Base-by-base conservation (phyloP, 2,888 invertebrate species). In the Caenorhabditis sp. region DNA sequence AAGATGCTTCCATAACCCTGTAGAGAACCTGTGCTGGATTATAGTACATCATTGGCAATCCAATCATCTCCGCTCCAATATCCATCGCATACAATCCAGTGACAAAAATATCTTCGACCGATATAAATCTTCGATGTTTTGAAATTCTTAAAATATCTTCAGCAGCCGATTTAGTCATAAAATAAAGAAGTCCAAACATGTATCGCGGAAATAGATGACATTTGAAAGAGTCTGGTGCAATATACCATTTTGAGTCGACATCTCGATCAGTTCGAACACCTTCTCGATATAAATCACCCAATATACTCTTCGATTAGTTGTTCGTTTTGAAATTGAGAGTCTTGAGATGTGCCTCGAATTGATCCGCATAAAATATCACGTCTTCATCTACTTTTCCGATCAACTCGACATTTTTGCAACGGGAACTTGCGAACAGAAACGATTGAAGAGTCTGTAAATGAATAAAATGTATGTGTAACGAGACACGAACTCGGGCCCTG, bases 341-440 rank as follows among this genome's bases (percentile, higher is more conserved):
- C 3, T 10, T 10, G 14, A 43, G 17, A 43, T 12, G 43, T 10
- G 6, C 17, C 14, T 10, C 43, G 14, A 55, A 26, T 26, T 55
- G 55, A 55, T 55, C 55, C 14, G 55, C 23, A 4, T 26, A 55
- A 14, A 55, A 55, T 6, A 55, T 26, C 1, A 55, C 55, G 17
- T 55, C 55, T 26, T 55, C 55, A 26, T 55, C 55, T 26, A 55
- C 17, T 55, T 55, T 55, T 26, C 55, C 55, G 10, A 55, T 26
- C 55, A 55, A 26, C 12, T 55, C 23, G 1, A 55, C 26, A 26
- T 17, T 55, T 53, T 53, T 53, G 26, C 24, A 55, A 3, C 23
- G 4, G 1, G 26, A 26, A 8, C 8, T 8, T 8, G 55, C 55
- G 26, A 55, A 55, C 5, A 55, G 55, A 26, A 55, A 14, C 26